These are phyloP conservation scores for Phainopepla nitens DNA, from an alignment of 2,113 vertebrate genomes.

Conservation along the genomic window DNA sequence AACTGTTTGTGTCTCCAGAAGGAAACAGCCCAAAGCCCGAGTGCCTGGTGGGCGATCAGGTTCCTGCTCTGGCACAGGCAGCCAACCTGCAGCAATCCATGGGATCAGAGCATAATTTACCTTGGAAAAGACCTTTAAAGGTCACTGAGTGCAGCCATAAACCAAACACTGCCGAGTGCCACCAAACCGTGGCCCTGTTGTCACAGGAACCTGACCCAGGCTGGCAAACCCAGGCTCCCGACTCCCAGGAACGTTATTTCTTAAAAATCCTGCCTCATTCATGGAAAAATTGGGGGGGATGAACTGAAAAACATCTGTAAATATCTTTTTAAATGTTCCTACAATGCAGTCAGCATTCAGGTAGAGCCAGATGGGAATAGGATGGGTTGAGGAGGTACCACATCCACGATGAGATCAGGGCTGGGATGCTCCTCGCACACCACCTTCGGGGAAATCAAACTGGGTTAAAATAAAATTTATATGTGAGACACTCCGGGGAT, in stretches of 20 bases:
- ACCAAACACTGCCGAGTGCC: not conserved
- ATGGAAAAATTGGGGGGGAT: accelerated
- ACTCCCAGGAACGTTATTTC: not conserved
- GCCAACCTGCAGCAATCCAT: not conserved
- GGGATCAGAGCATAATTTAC: not conserved
- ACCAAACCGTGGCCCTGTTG: not conserved
- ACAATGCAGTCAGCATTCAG: too few species aligned
- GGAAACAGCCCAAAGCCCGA: not conserved
- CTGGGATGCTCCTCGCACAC: not conserved
- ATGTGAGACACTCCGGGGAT: not conserved
- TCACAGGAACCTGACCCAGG: not conserved
- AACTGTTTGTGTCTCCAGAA: not conserved
- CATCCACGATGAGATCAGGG: not conserved
- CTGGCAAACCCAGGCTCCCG: not conserved
- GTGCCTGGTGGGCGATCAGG: not conserved
- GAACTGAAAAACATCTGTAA: not conserved
- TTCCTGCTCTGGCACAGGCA: not conserved
- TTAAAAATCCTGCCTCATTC: too few species aligned
- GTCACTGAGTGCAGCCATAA: not conserved
- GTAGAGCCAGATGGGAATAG: too few species aligned
- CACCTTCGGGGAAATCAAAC: not conserved
- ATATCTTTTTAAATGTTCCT: not conserved
- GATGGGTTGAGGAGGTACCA: not conserved
- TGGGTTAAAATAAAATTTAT: not conserved
- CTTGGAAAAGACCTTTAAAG: not conserved